Evolutionary conservation across 2,888 invertebrate species (phyloP).

Genomic region (Neoitamus cyanurus): DNA sequence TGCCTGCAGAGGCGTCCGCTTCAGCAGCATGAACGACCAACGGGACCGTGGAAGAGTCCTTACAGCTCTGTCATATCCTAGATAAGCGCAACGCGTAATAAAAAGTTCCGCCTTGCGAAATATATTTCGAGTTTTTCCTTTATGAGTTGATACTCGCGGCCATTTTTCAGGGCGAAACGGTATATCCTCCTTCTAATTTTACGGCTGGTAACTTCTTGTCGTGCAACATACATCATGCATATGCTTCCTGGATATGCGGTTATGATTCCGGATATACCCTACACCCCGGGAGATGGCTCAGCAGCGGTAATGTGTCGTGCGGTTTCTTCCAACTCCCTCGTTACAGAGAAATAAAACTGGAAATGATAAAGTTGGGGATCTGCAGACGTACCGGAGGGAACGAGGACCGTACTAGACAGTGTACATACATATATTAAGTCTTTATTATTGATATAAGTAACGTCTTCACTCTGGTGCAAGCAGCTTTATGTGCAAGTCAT

Average conservation of each 20-base stretch:
- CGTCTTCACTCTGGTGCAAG: not conserved
- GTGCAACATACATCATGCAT: constrained; percentile 51
- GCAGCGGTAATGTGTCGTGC: constrained; percentile 40
- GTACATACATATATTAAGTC: not conserved
- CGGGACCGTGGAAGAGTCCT: not conserved
- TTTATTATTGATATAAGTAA: constrained; percentile 21
- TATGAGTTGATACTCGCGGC: constrained; percentile 46
- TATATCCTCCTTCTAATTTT: constrained; percentile 50
- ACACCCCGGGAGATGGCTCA: constrained; percentile 33
- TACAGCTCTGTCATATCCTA: not conserved
- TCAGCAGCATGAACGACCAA: not conserved
- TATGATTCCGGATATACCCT: constrained; percentile 30
- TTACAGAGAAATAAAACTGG: constrained; percentile 14
- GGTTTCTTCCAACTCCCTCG: constrained; percentile 25
- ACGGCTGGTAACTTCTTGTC: constrained; percentile 52
- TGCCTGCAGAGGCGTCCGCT: not conserved
- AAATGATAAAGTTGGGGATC: constrained; percentile 37
- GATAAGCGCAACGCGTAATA: constrained; percentile 34
- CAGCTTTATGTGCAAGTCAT: not conserved
- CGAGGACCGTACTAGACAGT: not conserved
- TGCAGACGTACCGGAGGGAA: not conserved
- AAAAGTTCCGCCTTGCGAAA: constrained; percentile 41
- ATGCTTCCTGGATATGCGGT: constrained; percentile 36
- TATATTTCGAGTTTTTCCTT: constrained; percentile 41
- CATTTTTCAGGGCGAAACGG: constrained; percentile 48